A percentile compares a stretch with the other conserved stretches of the same genome.
These are phyloP conservation scores for Pavo muticus DNA, from an alignment of 2,113 vertebrate species.

Conservation along the genomic window DNA sequence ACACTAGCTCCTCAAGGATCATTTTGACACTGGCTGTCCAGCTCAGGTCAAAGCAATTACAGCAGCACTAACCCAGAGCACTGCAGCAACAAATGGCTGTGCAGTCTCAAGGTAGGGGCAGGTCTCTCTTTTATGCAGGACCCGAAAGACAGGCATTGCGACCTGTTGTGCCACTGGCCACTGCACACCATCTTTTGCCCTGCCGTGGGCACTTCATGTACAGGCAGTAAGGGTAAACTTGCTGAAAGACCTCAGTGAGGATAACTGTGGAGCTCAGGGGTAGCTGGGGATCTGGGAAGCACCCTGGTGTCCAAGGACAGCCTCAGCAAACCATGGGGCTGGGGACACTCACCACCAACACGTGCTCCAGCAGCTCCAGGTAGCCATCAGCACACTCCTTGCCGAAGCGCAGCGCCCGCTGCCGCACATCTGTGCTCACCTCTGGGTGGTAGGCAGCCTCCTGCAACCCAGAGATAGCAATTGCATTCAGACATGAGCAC, in stretches of 20 bases:
- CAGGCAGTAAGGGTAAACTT: neutral
- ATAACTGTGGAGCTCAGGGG: neutral
- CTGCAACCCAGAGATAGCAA: constrained; percentile 59
- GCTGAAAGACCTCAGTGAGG: neutral
- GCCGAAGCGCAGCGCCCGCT: constrained; percentile 90
- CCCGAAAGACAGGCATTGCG: neutral
- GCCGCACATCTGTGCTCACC: constrained; percentile 88
- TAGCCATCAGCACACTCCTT: constrained; percentile 94
- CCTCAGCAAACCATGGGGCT: fast-evolving
- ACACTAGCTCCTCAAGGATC: neutral
- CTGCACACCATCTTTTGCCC: neutral
- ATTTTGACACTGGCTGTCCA: neutral
- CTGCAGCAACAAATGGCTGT: neutral
- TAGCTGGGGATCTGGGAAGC: neutral
- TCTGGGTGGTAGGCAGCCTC: constrained; percentile 95
- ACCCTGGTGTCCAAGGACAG: fast-evolving
- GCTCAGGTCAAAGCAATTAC: neutral
- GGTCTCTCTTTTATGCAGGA: neutral
- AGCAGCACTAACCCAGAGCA: neutral
- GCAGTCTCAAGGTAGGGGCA: neutral
- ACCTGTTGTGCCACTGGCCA: neutral
- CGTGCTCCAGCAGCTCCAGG: constrained; percentile 94
- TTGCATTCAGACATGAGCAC: neutral
- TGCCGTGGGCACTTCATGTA: neutral
- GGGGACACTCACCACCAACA: constrained; percentile 88